Percentiles rank a stretch among this genome's conserved stretches.
These are phyloP conservation scores for Axinella damicornis DNA, from an alignment of 37 sponge, comb jelly and placozoan genomes.

Conservation along the genomic window DNA sequence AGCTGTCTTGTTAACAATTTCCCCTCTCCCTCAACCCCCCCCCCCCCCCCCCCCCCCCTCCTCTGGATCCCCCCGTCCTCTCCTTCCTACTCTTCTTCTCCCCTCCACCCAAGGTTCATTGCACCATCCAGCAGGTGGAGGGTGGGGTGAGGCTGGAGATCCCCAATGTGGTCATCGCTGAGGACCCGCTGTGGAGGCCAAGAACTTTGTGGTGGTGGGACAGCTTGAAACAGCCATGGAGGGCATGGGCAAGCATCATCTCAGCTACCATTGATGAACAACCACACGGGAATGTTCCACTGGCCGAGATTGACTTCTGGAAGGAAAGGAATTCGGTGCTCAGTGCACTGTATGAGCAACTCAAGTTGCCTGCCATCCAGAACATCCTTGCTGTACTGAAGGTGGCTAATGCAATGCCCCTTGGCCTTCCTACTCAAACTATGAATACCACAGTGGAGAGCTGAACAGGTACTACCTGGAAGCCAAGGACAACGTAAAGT, in stretches of 20 bases:
- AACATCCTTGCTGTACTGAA: conserved; percentile 77
- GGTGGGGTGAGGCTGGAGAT: conserved; percentile 95
- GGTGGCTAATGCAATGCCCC: conserved; percentile 60
- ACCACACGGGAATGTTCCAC: conserved; percentile 90
- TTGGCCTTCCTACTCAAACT: conserved; percentile 74
- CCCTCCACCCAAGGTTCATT: conserved; percentile 58
- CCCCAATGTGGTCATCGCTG: conserved; percentile 67
- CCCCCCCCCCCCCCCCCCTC: no score
- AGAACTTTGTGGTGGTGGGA: conserved; percentile 64
- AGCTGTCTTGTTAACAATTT: no score
- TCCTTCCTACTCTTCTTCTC: no score
- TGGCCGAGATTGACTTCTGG: conserved; percentile 98
- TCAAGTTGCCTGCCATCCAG: conserved; percentile 79
- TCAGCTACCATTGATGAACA: conserved; percentile 76
- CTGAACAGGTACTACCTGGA: conserved; percentile 93
- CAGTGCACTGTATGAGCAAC: conserved; percentile 93
- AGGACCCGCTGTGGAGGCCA: conserved; percentile 59
- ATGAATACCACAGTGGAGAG: conserved; percentile 89
- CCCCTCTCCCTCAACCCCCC: no score
- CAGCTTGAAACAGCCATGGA: conserved; percentile 83
- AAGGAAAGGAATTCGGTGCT: conserved; percentile 89
- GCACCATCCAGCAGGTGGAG: conserved; percentile 93
- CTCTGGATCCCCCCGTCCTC: no score
- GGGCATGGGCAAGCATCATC: conserved; percentile 83
- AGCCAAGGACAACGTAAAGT: conserved; percentile 99